Base-by-base conservation (phyloP, 2,888 invertebrate species). In the Aproaerema taeniolella region DNA sequence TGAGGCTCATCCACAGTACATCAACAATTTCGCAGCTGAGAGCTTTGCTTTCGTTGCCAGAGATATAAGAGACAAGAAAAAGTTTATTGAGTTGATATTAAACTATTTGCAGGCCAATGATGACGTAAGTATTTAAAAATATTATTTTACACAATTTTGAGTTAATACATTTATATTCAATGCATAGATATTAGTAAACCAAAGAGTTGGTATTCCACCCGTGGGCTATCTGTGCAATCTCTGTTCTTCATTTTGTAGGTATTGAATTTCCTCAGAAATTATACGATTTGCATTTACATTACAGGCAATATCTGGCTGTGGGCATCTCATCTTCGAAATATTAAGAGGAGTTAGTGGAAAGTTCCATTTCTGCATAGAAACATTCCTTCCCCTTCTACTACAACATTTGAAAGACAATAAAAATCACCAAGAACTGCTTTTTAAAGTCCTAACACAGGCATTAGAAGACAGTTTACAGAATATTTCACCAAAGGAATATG, bases 1-100 rank as follows among this genome's bases (percentile, higher is more conserved):
- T 53, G 91, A 92, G 37, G 83, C 87, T n/a, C 91, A 92, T 57
- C 94, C 95, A 14, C 90, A 91, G 46, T 96, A 97, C 65, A 92
- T 98, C 13, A 93, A 94, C 52, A 93, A 93, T 61, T 99, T 98
- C 89, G 97, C 98, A 2, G 96, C 97, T 0, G 97, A 98, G 79
- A 95, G 97, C 74, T 98, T 98, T 88, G 94, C 98, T 0, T 98
- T 96, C 87, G 93, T 99, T 1, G 94, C 96, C 2, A 88, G 98
- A 49, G 96, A 96, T 87, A 92, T 95, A 8, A 92, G 91, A 52
- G 94, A 97, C 56, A 93, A 92, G 56, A 89, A 90, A 17, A 89
- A 89, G 36, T 92, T 97, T 67, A 71, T 97, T 28, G 86, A 88
- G 31, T 85, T 93, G 31, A 73, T 96, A 28, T 74, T 97, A 25